Base-by-base conservation (phyloP, 1,140 invertebrate species). In the Triops longicaudatus region DNA sequence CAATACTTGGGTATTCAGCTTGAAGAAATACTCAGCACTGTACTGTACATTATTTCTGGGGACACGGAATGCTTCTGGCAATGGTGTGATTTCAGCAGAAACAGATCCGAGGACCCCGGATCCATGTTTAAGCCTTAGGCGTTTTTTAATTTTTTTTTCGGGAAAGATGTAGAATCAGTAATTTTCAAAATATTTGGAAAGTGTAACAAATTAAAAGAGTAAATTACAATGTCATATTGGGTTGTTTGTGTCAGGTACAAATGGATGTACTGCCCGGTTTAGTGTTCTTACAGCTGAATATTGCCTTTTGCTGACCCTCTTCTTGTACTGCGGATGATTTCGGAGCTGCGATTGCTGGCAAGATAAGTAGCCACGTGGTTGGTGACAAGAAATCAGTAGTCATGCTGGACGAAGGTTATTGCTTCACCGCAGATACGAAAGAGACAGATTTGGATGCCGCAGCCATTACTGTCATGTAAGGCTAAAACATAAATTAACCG, bases 261-360 rank as follows among this genome's bases (percentile, higher is more conserved):
- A 44, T 17, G 17, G 43, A 44, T 37, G 73, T 14, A 9, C 22
- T 14, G 0, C 26, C 12, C 11, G 14, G 22, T 74, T 28, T 42
- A 14, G 17, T n/a, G 10, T 37, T 31, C n/a, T 1, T 74, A 12
- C 43, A 31, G 73, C 31, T 31, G 22, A 74, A 31, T 26, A 26
- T 74, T 43, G 43, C 31, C 31, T 74, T 74, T 37, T 74, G 73
- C 22, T 37, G 27, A n/a, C 73, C 73, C 26, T 74, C 73, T 12
- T 74, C 73, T 11, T 74, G 73, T 31, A 74, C 26, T 37, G 73
- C 73, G 3, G 10, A 11, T 6, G 73, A 74, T 41, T 10, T 74
- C 6, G 73, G 73, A 22, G n/a, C 37, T 31, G 73, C 73, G 4
- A 43, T 74, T 41, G 73, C 73, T 37, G 27, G 41, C 22, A 72